A percentile compares a stretch with the other conserved stretches of the same genome.
Evolutionary conservation across 1,140 invertebrate species (phyloP).

Genomic region (Lordiphosa stackelbergi): DNA sequence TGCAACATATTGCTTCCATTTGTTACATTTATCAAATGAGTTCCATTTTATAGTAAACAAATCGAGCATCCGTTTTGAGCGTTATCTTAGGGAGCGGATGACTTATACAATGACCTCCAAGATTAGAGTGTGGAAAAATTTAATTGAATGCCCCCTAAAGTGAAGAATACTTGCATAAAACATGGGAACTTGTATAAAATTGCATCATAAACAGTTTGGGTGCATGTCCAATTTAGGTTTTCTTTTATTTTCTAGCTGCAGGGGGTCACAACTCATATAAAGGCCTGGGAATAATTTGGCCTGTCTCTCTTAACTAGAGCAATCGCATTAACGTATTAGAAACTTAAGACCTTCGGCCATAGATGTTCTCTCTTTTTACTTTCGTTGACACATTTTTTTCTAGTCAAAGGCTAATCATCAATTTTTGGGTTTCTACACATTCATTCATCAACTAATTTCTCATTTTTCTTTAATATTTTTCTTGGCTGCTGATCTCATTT

Average conservation of each 20-base stretch:
- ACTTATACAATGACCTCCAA: slow-evolving; percentile 24
- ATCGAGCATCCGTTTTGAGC: slow-evolving; percentile 30
- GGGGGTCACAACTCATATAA: background rate
- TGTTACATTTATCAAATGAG: slow-evolving; percentile 58
- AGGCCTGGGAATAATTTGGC: slow-evolving; percentile 1
- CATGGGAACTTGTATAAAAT: slow-evolving; percentile 2
- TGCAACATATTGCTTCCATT: slow-evolving; percentile 54
- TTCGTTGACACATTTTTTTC: slow-evolving; percentile 64
- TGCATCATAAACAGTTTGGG: slow-evolving; percentile 12
- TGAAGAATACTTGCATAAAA: slow-evolving; percentile 19
- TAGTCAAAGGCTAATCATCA: slow-evolving; percentile 40
- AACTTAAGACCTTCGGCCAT: slow-evolving; percentile 29
- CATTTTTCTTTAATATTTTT: slow-evolving; percentile 31
- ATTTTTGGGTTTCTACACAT: slow-evolving; percentile 24
- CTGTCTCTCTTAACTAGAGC: slow-evolving; percentile 23
- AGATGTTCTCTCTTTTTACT: slow-evolving; percentile 39
- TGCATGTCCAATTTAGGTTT: slow-evolving; percentile 8
- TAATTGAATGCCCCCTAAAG: slow-evolving; percentile 6
- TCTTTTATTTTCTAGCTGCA: background rate
- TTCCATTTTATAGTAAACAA: slow-evolving; percentile 27
- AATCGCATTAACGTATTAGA: slow-evolving; percentile 32
- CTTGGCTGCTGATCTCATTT: slow-evolving; percentile 57
- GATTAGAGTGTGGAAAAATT: slow-evolving; percentile 9
- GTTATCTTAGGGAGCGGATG: slow-evolving; percentile 14
- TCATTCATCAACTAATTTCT: slow-evolving; percentile 27